Conservation (phyloP, 2,797 vertebrate genomes). For the Mormyrus proboscirostris region DNA sequence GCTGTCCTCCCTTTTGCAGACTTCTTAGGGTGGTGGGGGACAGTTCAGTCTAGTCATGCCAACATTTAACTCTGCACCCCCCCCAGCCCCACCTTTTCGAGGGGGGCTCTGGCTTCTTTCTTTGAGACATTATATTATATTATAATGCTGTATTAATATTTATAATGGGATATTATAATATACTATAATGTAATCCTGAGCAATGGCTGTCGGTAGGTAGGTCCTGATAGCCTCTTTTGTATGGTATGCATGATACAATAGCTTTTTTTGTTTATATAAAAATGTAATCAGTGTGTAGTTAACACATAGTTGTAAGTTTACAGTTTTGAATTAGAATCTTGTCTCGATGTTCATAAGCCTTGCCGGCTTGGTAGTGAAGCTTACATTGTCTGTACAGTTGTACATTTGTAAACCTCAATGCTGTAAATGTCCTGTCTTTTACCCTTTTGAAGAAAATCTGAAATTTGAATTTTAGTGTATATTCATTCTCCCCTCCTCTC, state of each 20-base stretch:
- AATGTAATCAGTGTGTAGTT: conserved; percentile 97
- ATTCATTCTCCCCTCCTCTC: conserved; percentile 77
- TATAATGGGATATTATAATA: conserved; percentile 13
- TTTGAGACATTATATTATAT: conserved; percentile 50
- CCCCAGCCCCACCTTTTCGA: neutral
- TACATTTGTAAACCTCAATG: conserved; percentile 99
- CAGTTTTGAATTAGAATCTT: conserved; percentile 67
- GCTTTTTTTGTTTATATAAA: conserved; percentile 78
- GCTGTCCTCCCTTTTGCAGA: neutral
- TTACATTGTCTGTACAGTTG: conserved; percentile 98
- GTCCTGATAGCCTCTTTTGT: conserved; percentile 70
- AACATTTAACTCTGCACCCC: neutral
- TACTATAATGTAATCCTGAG: conserved; percentile 25
- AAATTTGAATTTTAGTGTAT: conserved; percentile 95
- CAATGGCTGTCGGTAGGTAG: conserved; percentile 68
- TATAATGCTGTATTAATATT: conserved; percentile 15
- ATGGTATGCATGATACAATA: conserved; percentile 79
- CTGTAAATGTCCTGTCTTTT: conserved; percentile 99
- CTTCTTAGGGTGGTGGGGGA: neutral
- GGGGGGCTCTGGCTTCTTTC: conserved; percentile 30
- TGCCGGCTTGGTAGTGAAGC: conserved; percentile 93
- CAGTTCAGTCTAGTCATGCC: neutral
- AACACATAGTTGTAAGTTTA: conserved; percentile 88
- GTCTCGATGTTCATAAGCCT: conserved; percentile 86
- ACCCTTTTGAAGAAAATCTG: conserved; percentile 73